Conservation (phyloP, 2,113 vertebrate genomes). For the Cariama cristata region DNA sequence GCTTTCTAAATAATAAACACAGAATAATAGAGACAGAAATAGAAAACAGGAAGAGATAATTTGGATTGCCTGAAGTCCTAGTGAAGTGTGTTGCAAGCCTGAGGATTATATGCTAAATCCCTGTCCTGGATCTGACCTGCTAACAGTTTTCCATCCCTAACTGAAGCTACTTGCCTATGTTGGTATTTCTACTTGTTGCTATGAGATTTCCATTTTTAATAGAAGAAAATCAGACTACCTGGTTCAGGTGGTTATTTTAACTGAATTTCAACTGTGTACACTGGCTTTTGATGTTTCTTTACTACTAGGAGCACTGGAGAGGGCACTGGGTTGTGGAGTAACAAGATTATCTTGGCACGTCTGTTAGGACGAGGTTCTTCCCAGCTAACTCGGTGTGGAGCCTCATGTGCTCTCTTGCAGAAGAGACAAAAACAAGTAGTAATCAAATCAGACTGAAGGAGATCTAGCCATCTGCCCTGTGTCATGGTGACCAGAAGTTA, state of each 20-base stretch:
- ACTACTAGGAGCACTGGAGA: not conserved
- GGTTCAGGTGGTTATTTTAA: not conserved
- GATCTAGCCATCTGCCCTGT: conserved; percentile 63
- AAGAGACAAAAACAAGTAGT: conserved; percentile 35
- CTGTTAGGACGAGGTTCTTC: not conserved
- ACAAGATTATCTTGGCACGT: not conserved
- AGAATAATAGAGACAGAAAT: not conserved
- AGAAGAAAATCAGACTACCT: not conserved
- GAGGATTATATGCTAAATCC: not conserved
- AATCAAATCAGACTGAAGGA: conserved; percentile 68
- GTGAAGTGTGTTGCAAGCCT: not conserved
- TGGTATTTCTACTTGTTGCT: not conserved
- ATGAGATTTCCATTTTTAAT: not conserved
- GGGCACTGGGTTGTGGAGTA: not conserved
- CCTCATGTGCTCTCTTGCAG: not conserved
- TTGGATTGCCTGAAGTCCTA: not conserved
- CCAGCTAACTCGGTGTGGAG: not conserved
- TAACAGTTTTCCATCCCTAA: not conserved
- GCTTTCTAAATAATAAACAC: not conserved
- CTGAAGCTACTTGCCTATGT: not conserved
- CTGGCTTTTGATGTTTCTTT: not conserved
- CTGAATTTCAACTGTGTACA: not conserved
- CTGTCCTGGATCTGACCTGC: not conserved
- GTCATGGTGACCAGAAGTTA: conserved; percentile 50
- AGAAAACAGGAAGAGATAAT: not conserved